Conservation (phyloP, 2,113 vertebrate species). For the Pampusana beccarii region DNA sequence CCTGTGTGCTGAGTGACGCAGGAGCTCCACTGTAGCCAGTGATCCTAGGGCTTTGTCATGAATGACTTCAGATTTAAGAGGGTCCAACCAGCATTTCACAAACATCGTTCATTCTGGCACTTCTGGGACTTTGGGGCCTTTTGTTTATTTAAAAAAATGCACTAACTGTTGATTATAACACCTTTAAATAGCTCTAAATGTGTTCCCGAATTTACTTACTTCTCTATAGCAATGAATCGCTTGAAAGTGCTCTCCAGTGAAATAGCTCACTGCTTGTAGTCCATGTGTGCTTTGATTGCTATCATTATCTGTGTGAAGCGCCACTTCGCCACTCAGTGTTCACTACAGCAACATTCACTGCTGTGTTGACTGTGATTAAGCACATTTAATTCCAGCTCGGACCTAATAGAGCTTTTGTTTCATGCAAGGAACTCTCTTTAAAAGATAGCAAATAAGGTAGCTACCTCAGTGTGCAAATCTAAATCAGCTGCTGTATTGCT, state of each 20-base stretch:
- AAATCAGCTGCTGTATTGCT: neutral
- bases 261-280: neutral
- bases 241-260: neutral
- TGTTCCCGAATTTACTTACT: neutral
- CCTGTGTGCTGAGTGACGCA: neutral
- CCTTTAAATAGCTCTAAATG: neutral
- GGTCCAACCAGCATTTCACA: neutral
- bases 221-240: neutral
- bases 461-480: neutral
- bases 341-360: neutral
- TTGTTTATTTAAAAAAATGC: neutral
- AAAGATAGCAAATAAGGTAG: neutral
- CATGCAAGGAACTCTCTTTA: neutral
- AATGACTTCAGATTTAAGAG: neutral
- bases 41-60: neutral
- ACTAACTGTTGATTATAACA: neutral
- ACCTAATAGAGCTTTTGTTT: neutral
- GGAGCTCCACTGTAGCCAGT: neutral
- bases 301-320: neutral
- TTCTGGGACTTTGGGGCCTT: neutral
- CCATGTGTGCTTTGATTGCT: neutral
- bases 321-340: slow-evolving; percentile 38
- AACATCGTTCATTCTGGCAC: neutral
- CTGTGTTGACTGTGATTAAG: neutral
- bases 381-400: neutral